A percentile compares a stretch with the other conserved stretches of the same genome.
phyloP scores from a whole-genome alignment of 2,888 invertebrate species.

The Pemphredon lugubris region DNA sequence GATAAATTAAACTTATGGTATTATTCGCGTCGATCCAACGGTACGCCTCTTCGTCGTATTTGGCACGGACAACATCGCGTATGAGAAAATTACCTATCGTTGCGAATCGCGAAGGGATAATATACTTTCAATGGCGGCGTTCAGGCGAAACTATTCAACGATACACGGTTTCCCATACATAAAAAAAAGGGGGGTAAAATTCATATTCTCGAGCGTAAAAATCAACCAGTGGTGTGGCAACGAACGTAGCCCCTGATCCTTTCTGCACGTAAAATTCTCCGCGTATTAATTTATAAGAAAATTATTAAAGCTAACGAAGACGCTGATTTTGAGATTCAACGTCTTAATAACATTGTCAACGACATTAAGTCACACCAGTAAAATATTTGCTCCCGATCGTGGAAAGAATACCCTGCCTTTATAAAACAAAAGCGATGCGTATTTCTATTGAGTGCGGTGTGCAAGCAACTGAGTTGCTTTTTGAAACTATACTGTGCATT shows the following conservation, averaged over 20 bases:
- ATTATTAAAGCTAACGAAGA: too few species aligned
- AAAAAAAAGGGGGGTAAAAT: too few species aligned
- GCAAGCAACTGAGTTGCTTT: constrained; percentile 43
- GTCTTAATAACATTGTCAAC: not conserved
- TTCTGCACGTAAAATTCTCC: too few species aligned
- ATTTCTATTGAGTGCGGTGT: constrained; percentile 39
- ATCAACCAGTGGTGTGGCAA: too few species aligned
- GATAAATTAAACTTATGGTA: constrained; percentile 58
- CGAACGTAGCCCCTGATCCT: too few species aligned
- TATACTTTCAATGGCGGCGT: too few species aligned
- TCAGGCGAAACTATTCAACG: too few species aligned
- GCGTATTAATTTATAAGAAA: too few species aligned
- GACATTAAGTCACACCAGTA: not conserved
- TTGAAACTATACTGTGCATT: constrained; percentile 53
- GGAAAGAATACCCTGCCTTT: not conserved
- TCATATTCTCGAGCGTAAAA: too few species aligned
- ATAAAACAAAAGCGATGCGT: constrained; percentile 55
- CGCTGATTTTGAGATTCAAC: not conserved
- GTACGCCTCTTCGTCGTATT: not conserved
- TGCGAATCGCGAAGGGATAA: too few species aligned
- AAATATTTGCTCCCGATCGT: not conserved
- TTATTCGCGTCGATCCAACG: not conserved
- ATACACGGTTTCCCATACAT: too few species aligned
- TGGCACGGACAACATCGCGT: constrained; percentile 4
- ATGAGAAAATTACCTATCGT: too few species aligned